phyloP scores from a whole-genome alignment of 2,113 vertebrate species.

The Nettapus auritus region DNA sequence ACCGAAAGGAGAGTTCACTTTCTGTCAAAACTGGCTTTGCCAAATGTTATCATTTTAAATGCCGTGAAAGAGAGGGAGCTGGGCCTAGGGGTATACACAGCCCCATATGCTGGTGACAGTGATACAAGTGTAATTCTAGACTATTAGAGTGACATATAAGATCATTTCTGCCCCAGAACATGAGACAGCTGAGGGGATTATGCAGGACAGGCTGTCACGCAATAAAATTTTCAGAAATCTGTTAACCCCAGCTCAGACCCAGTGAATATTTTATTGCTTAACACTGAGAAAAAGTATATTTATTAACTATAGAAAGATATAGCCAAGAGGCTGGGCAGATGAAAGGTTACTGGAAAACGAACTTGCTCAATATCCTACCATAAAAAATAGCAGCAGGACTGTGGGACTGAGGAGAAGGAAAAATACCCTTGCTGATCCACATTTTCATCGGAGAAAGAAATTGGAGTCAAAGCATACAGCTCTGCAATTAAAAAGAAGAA shows the following conservation, averaged over 20 bases:
- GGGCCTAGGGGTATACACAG: conserved; percentile 95
- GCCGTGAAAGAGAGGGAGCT: conserved; percentile 89
- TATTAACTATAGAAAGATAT: conserved; percentile 89
- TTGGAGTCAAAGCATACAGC: not conserved
- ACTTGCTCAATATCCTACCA: not conserved
- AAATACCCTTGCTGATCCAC: not conserved
- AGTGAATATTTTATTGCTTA: conserved; percentile 94
- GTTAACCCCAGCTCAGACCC: conserved; percentile 91
- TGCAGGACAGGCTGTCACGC: conserved; percentile 90
- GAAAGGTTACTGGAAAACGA: conserved; percentile 48
- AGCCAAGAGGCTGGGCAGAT: conserved; percentile 72
- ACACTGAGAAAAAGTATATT: conserved; percentile 82
- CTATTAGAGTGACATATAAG: conserved; percentile 93
- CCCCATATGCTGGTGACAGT: conserved; percentile 93
- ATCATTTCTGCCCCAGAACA: conserved; percentile 87
- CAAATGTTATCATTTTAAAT: conserved; percentile 96
- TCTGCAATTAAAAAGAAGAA: not conserved
- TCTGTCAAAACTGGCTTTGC: conserved; percentile 89
- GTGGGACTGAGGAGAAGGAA: not conserved
- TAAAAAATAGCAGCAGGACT: not conserved
- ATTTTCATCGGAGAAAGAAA: conserved; percentile 27
- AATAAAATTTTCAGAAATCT: conserved; percentile 94
- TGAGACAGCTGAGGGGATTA: conserved; percentile 86
- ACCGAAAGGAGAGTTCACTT: conserved; percentile 84
- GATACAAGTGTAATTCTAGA: conserved; percentile 98